phyloP scores from a whole-genome alignment of 2,113 vertebrate species.

The Scartelaos histophorus region DNA sequence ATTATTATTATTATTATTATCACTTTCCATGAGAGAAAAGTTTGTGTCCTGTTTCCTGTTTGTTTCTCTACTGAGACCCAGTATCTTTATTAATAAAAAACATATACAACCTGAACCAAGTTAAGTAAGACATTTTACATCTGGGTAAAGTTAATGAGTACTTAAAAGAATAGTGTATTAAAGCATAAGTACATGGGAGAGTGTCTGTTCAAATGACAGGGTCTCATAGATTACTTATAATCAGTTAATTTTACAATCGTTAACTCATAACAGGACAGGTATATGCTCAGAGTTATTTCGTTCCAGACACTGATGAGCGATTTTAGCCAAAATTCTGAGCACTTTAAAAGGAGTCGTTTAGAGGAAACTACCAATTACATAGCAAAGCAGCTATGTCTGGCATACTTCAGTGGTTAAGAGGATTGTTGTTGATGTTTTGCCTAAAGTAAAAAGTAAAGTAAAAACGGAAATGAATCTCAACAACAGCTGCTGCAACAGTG shows the following conservation, averaged over 20 bases:
- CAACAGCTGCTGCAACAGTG: slow-evolving; percentile 47
- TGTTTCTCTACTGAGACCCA: background rate
- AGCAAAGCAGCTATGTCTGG: background rate
- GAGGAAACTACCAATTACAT: background rate
- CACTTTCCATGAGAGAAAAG: too few relatives aligned
- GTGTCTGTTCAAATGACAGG: too few relatives aligned
- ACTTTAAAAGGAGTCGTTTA: background rate
- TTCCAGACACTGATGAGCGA: slow-evolving; percentile 9
- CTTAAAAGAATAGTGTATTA: too few relatives aligned
- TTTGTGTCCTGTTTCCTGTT: background rate
- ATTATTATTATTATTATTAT: too few relatives aligned
- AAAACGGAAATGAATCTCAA: slow-evolving; percentile 19
- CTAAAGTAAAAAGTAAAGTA: too few relatives aligned
- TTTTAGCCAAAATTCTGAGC: background rate
- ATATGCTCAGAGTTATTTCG: slow-evolving; percentile 13
- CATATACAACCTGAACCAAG: too few relatives aligned
- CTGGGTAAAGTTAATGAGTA: too few relatives aligned
- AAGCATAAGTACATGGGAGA: too few relatives aligned
- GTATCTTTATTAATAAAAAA: too few relatives aligned
- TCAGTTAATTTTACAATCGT: slow-evolving; percentile 4
- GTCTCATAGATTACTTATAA: background rate
- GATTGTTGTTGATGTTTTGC: background rate
- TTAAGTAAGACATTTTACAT: too few relatives aligned
- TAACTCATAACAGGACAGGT: slow-evolving; percentile 7
- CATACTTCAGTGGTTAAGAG: background rate